These are phyloP conservation scores for Lasioglossum villosulum DNA, from an alignment of 2,888 invertebrate genomes.

Conservation along the genomic window DNA sequence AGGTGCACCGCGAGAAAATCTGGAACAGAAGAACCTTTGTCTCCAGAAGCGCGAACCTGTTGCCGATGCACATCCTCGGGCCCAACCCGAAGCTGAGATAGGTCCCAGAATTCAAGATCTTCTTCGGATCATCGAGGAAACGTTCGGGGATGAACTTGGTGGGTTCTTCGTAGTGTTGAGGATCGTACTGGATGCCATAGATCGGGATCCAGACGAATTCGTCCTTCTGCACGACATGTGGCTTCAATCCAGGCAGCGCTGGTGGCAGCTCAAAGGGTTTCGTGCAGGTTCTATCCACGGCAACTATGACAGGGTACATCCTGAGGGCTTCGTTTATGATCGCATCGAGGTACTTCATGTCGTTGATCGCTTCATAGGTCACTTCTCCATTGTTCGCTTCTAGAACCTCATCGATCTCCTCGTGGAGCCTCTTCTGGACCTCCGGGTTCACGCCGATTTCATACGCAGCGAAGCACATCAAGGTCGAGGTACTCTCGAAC, in stretches of 20 bases:
- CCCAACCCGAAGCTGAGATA: constrained; percentile 83
- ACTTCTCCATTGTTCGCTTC: constrained; percentile 74
- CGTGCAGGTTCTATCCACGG: constrained; percentile 78
- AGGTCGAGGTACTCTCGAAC: constrained; percentile 75
- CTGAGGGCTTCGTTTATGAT: constrained; percentile 82
- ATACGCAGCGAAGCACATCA: constrained; percentile 74
- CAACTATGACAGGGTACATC: constrained; percentile 72
- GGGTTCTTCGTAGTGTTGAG: constrained; percentile 81
- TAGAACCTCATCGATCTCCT: constrained; percentile 78
- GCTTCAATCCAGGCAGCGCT: constrained; percentile 74
- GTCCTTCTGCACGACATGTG: constrained; percentile 77
- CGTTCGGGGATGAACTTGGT: constrained; percentile 83
- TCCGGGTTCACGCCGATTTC: constrained; percentile 81
- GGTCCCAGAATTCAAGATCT: constrained; percentile 73
- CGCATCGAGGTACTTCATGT: constrained; percentile 86
- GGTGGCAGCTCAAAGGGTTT: constrained; percentile 80
- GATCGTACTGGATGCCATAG: constrained; percentile 80
- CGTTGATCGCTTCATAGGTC: constrained; percentile 84
- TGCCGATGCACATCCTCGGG: constrained; percentile 82
- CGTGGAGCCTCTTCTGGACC: constrained; percentile 82
- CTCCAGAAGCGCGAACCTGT: constrained; percentile 72
- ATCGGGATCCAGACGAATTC: constrained; percentile 78
- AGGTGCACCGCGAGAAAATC: constrained; percentile 64
- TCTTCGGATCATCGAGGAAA: constrained; percentile 69
- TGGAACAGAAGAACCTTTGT: constrained; percentile 71